Evolutionary conservation across 2,797 vertebrate genomes (phyloP), one percentile per base, ranked within the genome.

Genomic region (Myotis daubentonii): DNA sequence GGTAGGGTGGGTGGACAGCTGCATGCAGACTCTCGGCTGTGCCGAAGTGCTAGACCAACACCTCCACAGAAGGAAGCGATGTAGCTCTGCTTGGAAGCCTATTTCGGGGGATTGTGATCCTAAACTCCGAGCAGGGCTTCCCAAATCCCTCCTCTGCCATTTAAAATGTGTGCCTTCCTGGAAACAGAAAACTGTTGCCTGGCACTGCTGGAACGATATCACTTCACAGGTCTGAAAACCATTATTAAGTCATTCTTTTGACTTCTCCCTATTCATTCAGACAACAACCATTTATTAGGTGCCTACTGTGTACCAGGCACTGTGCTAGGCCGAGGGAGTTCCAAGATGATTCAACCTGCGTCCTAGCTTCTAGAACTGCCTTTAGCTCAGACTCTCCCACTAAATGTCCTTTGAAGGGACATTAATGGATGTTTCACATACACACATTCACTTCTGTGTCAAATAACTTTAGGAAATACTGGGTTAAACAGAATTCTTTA

Each of bases 31-130:
- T 81, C 79, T 33, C 33, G 51, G 79, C 95, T 92, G 86, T 55
- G 89, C 89, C 8, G 57, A 95, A 89, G 95, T 85, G 94, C 96
- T 92, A 97, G 96, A 97, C 95, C 95, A 76, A 96, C 97, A 96
- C 97, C 97, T 96, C 97, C 96, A 96, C 94, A 96, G 90, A 90
- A 90, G 96, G 96, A 88, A 87, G 93, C 28, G 2, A 41, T 5
- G 82, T 66, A 62, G 82, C 95, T 93, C 71, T 1, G 82, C 80
- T 87, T 49, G 88, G 96, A 96, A 96, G 93, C 93, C 93, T 97
- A 88, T 96, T 97, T 96, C 95, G 93, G 96, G 95, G 97, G 93
- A 85, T 93, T 96, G 93, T 91, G 92, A 95, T 96, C 93, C 96
- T 91, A 94, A 95, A 96, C 87, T 96, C 93, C 8, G 71, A 84